Base-by-base conservation (phyloP, 2,888 invertebrate genomes). In the Ischnura elegans region DNA sequence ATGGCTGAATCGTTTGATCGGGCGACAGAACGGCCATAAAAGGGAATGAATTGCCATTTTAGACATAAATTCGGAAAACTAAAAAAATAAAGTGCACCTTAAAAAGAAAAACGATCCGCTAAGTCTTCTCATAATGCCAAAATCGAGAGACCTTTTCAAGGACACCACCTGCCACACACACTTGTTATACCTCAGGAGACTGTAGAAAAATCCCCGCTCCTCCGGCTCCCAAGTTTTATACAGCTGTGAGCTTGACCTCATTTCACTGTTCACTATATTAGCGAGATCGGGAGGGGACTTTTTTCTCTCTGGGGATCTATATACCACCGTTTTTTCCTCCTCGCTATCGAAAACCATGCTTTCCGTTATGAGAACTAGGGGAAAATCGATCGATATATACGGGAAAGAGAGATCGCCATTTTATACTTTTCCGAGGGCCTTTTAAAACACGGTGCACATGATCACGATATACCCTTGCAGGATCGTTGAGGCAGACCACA, bases 401-500 rank as follows among this genome's bases (percentile, higher is more conserved):
- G 2, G 29, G 36, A 61, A 10, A 76, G 76, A 76, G 29, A 76
- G 76, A 76, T 76, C 29, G 76, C 36, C n/a, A n/a, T n/a, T n/a
- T n/a, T 76, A 36, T 76, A 36, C 76, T 76, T 76, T n/a, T 36
- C 76, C 76, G 13, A 13, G n/a, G 76, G 29, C 36, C 76, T 76
- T 76, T 76, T 36, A 76, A 36, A n/a, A n/a, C n/a, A 36, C 76
- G 76, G 13, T 36, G 36, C 76, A 76, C 76, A 76, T 76, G 76
- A 36, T 36, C 36, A 2, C 29, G 76, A 36, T 76, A 76, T 19
- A 19, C 51, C 21, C 36, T 36, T 36, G 16, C 19, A 10, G 76
- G 76, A 36, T 36, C 76, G 36, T 76, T 76, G 29, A 76, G 76
- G 76, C 76, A 76, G 76, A 76, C 76, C 76, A 76, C 76, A 76